Percentiles rank a stretch among this genome's conserved stretches.
Evolutionary conservation across 1,140 invertebrate genomes (phyloP).

Genomic region (Drosophila aff.): DNA sequence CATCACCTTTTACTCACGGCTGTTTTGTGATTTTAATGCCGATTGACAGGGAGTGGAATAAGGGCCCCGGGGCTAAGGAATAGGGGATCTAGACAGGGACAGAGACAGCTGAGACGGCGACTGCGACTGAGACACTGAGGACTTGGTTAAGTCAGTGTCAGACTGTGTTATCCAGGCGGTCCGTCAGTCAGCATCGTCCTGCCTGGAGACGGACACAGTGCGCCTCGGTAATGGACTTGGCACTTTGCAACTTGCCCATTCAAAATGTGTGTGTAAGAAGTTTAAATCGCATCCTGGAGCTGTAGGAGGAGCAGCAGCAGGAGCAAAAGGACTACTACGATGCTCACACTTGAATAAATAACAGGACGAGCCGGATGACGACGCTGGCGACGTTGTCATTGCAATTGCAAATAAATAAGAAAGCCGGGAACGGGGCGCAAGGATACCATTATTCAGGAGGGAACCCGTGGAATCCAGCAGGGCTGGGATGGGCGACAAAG

Average conservation of each 20-base stretch:
- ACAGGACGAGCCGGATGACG: constrained; percentile 66
- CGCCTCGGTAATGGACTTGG: constrained; percentile 74
- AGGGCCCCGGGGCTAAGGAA: background rate
- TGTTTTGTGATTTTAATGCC: constrained; percentile 83
- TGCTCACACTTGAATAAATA: constrained; percentile 82
- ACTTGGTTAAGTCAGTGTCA: constrained; percentile 42
- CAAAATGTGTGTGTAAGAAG: constrained; percentile 82
- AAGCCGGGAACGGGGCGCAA: constrained; percentile 36
- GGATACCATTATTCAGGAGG: constrained; percentile 36
- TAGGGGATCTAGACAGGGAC: constrained; percentile 2
- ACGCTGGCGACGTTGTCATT: constrained; percentile 66
- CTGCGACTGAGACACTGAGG: constrained; percentile 33
- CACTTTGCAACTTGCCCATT: constrained; percentile 81
- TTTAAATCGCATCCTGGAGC: constrained; percentile 76
- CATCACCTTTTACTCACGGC: constrained; percentile 32
- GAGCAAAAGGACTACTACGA: constrained; percentile 28
- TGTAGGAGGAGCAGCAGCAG: constrained; percentile 11
- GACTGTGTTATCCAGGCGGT: constrained; percentile 36
- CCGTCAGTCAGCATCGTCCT: constrained; percentile 44
- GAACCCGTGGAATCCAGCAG: constrained; percentile 34
- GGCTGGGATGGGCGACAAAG: constrained; percentile 55
- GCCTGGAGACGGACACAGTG: constrained; percentile 36
- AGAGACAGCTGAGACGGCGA: constrained; percentile 22
- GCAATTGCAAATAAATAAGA: constrained; percentile 83
- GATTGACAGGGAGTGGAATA: constrained; percentile 62